A percentile compares a stretch with the other conserved stretches of the same genome.
These are phyloP conservation scores for Lichenostomus cassidix DNA, from an alignment of 2,113 vertebrate genomes.

Conservation along the genomic window DNA sequence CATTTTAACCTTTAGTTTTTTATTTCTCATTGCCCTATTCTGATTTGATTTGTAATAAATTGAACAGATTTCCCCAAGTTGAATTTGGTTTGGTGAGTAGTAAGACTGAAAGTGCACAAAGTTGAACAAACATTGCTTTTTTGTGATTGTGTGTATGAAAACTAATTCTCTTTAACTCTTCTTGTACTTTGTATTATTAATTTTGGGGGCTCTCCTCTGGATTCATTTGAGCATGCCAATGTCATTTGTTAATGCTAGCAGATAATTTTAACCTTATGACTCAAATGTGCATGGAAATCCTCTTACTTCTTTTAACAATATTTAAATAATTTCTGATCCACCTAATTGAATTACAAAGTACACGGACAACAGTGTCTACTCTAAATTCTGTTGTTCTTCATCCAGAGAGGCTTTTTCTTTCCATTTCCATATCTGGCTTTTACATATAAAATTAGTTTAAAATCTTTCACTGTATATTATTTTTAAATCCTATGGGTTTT, in stretches of 20 bases:
- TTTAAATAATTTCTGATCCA: background rate
- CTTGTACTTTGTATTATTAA: background rate
- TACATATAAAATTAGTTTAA: background rate
- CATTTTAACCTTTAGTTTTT: background rate
- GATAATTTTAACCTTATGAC: background rate
- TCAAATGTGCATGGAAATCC: background rate
- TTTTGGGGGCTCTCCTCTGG: background rate
- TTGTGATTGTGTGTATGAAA: background rate
- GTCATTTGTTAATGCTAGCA: background rate
- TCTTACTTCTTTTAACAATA: background rate
- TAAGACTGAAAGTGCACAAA: background rate
- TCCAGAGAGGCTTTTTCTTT: background rate
- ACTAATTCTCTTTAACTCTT: background rate
- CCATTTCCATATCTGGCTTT: background rate
- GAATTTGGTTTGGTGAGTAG: background rate
- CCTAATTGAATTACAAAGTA: background rate
- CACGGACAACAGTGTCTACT: rapidly evolving
- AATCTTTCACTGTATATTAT: background rate
- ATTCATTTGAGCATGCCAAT: background rate
- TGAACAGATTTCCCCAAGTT: background rate
- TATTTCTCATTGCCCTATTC: background rate
- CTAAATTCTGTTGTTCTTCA: background rate
- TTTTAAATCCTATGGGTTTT: rapidly evolving
- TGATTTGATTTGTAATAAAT: background rate
- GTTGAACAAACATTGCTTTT: background rate